Conservation (phyloP, 2,888 invertebrate genomes). For the Venusia cambrica region DNA sequence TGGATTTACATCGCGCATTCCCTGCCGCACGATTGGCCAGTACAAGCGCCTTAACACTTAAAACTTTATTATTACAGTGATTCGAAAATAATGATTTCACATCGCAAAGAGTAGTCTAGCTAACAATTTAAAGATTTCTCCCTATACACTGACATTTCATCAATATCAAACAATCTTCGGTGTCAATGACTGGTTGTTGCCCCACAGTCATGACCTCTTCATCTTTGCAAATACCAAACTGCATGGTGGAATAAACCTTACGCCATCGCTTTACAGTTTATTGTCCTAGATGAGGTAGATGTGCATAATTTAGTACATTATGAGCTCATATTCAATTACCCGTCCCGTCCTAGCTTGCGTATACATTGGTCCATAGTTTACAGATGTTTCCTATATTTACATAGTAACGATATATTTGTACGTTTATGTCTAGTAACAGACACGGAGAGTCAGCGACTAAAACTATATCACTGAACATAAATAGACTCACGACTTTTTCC, state of each 20-base stretch:
- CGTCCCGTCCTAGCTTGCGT: slow-evolving; percentile 37
- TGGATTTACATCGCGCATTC: too few species aligned
- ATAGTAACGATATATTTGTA: slow-evolving; percentile 49
- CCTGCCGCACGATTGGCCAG: too few species aligned
- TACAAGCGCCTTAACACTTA: too few species aligned
- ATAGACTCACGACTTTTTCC: too few species aligned
- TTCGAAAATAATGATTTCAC: too few species aligned
- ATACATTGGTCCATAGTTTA: slow-evolving; percentile 33
- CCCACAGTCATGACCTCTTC: slow-evolving; percentile 45
- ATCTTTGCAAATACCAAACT: slow-evolving; percentile 44
- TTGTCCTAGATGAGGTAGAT: slow-evolving; percentile 26
- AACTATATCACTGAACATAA: too few species aligned
- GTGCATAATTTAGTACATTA: slow-evolving; percentile 50
- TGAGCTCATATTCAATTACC: slow-evolving; percentile 57
- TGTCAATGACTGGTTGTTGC: slow-evolving; percentile 43
- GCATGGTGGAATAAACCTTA: slow-evolving; percentile 26
- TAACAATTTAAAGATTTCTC: slow-evolving; percentile 6
- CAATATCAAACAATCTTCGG: slow-evolving; percentile 31
- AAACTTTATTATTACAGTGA: too few species aligned
- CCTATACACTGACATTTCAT: slow-evolving; percentile 13
- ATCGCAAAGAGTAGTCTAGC: too few species aligned
- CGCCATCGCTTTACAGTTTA: slow-evolving; percentile 23
- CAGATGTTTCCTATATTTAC: slow-evolving; percentile 47
- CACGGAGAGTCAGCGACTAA: too few species aligned
- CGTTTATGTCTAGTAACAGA: too few species aligned